These are phyloP conservation scores for Rugalucina vietnamica DNA, from an alignment of 2,888 invertebrate species.

Conservation along the genomic window DNA sequence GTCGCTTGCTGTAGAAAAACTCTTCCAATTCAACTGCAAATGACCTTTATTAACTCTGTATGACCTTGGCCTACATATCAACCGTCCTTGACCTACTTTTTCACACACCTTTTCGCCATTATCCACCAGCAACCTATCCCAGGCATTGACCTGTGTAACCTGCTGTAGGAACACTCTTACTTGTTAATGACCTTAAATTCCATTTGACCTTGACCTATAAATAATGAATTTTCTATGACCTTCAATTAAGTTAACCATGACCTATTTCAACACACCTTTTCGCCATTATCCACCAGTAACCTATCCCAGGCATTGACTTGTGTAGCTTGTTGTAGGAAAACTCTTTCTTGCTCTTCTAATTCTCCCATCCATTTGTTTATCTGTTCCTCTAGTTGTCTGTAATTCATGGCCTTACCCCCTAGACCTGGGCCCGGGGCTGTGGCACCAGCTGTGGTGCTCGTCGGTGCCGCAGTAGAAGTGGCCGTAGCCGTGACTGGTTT, in stretches of 20 bases:
- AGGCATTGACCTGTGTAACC: slow-evolving; percentile 97
- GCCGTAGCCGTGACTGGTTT: slow-evolving; percentile 30
- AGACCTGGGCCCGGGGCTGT: slow-evolving; percentile 12
- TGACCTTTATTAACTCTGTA: no score
- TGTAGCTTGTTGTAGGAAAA: slow-evolving; percentile 96
- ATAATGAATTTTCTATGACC: no score
- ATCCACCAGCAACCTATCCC: slow-evolving; percentile 95
- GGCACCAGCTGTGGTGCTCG: slow-evolving; percentile 42
- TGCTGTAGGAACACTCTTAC: slow-evolving; percentile 96
- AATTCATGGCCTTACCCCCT: slow-evolving; percentile 86
- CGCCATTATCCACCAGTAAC: slow-evolving; percentile 94
- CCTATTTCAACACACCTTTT: slow-evolving; percentile 88
- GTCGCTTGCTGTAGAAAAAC: slow-evolving; percentile 96
- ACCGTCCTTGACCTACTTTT: no score
- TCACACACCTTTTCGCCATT: slow-evolving; percentile 94
- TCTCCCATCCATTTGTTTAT: slow-evolving; percentile 98
- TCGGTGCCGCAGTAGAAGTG: slow-evolving; percentile 33
- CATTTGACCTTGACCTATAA: no score
- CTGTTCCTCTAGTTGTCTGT: slow-evolving; percentile 93
- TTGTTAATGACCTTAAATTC: no score
- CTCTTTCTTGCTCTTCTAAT: slow-evolving; percentile 95
- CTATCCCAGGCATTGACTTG: slow-evolving; percentile 98
- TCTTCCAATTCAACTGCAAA: no score
- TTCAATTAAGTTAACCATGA: no score
- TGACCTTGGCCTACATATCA: no score